Base-by-base conservation (phyloP, 2,888 invertebrate species). In the Apeira syringaria region DNA sequence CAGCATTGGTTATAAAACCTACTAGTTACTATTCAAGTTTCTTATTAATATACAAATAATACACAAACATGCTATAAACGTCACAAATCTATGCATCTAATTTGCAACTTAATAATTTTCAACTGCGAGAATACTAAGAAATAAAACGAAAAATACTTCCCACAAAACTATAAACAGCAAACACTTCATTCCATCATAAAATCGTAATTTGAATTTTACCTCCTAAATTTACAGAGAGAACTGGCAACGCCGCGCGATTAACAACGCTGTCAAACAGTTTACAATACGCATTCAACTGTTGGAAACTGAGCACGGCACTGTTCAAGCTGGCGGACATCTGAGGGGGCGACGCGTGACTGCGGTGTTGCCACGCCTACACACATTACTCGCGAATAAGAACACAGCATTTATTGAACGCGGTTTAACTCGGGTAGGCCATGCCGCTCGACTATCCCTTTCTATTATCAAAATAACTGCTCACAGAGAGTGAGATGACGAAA, bases 281-380 rank as follows among this genome's bases (percentile, higher is more conserved):
- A 77, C 78, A 80, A 80, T 73, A 76, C 81, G 83, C 80, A 84
- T 86, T 83, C 83, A 85, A 84, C 88, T 87, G 87, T 84, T 85
- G 71, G 78, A 70, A 75, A 71, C 74, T 68, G 67, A 71, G 71
- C 82, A 70, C 82, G 79, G 76, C 64, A 84, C 87, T 86, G 85
- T 68, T 71, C 64, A 60, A 66, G 62, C 52, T 62, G 70, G 72
- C 71, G 51, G 79, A 78, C 78, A 73, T 79, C 80, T 77, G 78
- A 77, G 73, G 79, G 20, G 74, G 71, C 75, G 70, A 68, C 56
- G 63, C 67, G 79, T 31, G 48, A 47, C 41, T 42, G 35, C 71
- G 68, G 56, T 63, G 74, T 61, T 59, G 75, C 79, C 82, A 80
- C 86, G 86, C 86, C 87, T 76, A 58, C 71, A 62, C 57, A 54